Conservation (phyloP, 2,797 vertebrate species). For the Pantherophis vulpinus region DNA sequence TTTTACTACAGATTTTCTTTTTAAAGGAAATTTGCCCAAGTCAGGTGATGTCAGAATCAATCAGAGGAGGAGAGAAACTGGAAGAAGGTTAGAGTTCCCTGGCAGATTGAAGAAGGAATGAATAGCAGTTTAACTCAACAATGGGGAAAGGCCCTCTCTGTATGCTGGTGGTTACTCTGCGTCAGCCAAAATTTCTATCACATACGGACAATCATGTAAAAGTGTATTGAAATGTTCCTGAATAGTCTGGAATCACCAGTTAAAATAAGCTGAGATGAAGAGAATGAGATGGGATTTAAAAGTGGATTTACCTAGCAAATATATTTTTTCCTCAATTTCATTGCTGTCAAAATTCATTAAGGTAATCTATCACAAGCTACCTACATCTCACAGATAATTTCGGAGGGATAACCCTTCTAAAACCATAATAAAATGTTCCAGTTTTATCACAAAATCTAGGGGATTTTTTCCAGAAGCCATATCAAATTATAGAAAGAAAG, state of each 20-base stretch:
- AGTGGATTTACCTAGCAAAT: conserved; percentile 20
- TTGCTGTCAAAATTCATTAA: conserved; percentile 30
- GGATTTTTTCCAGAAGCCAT: not conserved
- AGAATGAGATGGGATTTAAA: conserved; percentile 26
- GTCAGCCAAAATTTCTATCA: not conserved
- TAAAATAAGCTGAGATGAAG: conserved; percentile 17
- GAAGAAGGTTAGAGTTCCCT: not conserved
- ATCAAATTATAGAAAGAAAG: conserved; percentile 4
- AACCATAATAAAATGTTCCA: conserved; percentile 11
- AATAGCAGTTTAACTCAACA: not conserved
- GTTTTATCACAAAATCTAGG: conserved; percentile 13
- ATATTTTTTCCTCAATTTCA: conserved; percentile 15
- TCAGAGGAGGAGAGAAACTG: not conserved
- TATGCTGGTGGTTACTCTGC: not conserved
- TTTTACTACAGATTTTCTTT: not conserved
- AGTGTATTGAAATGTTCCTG: not conserved
- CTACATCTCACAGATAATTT: conserved; percentile 17
- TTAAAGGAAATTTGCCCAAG: not conserved
- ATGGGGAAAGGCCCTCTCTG: not conserved
- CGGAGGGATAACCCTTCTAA: not conserved
- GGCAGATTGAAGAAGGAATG: not conserved
- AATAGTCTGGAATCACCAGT: conserved; percentile 1
- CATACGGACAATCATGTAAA: not conserved
- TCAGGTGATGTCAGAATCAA: not conserved
- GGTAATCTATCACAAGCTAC: not conserved